Conservation (phyloP, 2,888 invertebrate species). For the Hydraecia micacea region DNA sequence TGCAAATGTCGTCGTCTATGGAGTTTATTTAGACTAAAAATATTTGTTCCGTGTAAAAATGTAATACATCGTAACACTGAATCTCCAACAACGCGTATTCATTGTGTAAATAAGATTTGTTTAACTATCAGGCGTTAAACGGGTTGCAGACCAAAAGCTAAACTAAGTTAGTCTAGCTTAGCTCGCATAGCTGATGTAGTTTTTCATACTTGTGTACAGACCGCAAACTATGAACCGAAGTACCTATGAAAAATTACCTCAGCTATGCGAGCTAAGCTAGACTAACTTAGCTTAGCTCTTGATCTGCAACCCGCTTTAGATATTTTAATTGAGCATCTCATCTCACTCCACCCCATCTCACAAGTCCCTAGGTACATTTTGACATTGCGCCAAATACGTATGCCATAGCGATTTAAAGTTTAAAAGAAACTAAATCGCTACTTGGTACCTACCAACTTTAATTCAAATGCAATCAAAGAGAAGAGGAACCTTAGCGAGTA, state of each 20-base stretch:
- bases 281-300: too few relatives aligned
- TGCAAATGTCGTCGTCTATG: slow-evolving; percentile 92
- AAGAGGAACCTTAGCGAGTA: background rate
- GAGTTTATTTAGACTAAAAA: slow-evolving; percentile 93
- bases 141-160: too few relatives aligned
- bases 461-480: background rate
- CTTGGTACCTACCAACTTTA: background rate
- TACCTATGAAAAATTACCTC: too few relatives aligned
- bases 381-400: background rate
- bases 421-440: too few relatives aligned
- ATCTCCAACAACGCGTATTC: slow-evolving; percentile 9
- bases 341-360: background rate
- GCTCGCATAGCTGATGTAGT: too few relatives aligned
- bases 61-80: slow-evolving; percentile 55
- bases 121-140: background rate
- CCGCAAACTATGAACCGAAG: too few relatives aligned
- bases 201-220: too few relatives aligned
- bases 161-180: too few relatives aligned
- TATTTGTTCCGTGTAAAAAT: too few relatives aligned
- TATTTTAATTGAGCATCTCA: background rate
- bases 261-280: too few relatives aligned
- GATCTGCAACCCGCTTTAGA: too few relatives aligned
- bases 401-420: background rate
- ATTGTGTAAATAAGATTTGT: background rate
- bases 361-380: background rate